Percentiles rank a stretch among this genome's conserved stretches.
phyloP scores from a whole-genome alignment of 1,140 invertebrate species.

The Cecropterus lyciades region DNA sequence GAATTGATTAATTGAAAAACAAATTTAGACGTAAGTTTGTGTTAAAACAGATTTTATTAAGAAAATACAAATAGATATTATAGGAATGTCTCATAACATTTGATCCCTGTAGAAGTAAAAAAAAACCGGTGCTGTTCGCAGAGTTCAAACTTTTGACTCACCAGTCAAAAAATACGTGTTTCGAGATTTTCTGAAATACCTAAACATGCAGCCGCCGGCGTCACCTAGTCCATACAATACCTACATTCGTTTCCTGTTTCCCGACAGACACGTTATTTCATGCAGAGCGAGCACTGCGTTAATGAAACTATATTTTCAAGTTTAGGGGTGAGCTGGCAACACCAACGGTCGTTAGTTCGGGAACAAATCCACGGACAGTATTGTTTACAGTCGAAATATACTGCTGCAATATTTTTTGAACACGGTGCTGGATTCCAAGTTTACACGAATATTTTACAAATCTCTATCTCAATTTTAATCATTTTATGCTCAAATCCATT shows the following conservation, averaged over 20 bases:
- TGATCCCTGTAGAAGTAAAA: too few species aligned
- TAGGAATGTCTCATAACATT: too few species aligned
- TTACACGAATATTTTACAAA: too few species aligned
- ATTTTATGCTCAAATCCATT: too few species aligned
- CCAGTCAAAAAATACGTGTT: neutral
- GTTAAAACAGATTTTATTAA: too few species aligned
- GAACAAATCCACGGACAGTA: constrained; percentile 34
- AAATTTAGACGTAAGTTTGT: too few species aligned
- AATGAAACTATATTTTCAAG: constrained; percentile 36
- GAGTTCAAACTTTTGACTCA: neutral
- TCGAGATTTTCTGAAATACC: neutral
- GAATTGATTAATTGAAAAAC: too few species aligned
- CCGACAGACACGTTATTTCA: constrained; percentile 23
- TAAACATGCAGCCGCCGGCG: neutral
- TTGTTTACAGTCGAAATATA: constrained; percentile 42
- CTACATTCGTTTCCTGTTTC: constrained; percentile 1
- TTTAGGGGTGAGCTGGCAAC: constrained; percentile 19
- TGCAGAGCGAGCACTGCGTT: constrained; percentile 8
- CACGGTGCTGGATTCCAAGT: too few species aligned
- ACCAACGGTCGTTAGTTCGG: constrained; percentile 23
- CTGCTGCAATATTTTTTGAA: too few species aligned
- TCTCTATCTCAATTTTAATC: too few species aligned
- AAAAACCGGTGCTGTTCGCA: too few species aligned
- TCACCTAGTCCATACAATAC: neutral
- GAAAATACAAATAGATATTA: too few species aligned